Base-by-base conservation (phyloP, 2,888 invertebrate species). In the Cylloceria caligata region DNA sequence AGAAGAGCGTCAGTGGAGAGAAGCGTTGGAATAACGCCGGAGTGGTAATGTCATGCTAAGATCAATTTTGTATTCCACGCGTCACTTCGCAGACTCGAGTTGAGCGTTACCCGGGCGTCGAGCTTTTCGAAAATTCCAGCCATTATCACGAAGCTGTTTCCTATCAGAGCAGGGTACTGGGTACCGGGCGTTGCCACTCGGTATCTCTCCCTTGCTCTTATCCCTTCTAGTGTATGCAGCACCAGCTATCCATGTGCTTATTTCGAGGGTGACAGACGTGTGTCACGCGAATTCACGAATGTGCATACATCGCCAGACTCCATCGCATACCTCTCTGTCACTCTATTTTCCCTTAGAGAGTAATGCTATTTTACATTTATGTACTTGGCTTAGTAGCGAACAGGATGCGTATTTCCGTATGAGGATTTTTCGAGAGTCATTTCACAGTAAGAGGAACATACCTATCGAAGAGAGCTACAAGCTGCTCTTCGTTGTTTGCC, bases 21-120 rank as follows among this genome's bases (percentile, higher is more conserved):
- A 55, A 42, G 52, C 76, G 71, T 52, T 62, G 68, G 83, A 81
- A 83, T 83, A 83, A 74, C 71, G 74, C 72, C 36, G 52, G 68
- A 81, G 87, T 83, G 87, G 86, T 90, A 90, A 90, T 90, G 86
- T 87, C 87, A 88, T 88, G 89, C 88, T 90, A 90, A 90, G 90
- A 90, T 90, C 89, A 89, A 90, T 90, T 90, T 90, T 90, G 90
- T 90, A 90, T 90, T 90, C 90, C 86, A 87, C 81, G 87, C 90
- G 88, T 89, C 89, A 89, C 90, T 88, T 89, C 88, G 86, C 85
- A 89, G 89, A 87, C 87, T 88, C 86, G 83, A 88, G 89, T 89
- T 89, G 89, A 90, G 90, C 87, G 45, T 62, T 64, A 16, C 74
- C 85, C 24, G 62, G 57, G 47, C 74, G 36, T 30, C 86, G 87